Base-by-base conservation (phyloP, 2,113 vertebrate genomes). In the Siniperca chuatsi region DNA sequence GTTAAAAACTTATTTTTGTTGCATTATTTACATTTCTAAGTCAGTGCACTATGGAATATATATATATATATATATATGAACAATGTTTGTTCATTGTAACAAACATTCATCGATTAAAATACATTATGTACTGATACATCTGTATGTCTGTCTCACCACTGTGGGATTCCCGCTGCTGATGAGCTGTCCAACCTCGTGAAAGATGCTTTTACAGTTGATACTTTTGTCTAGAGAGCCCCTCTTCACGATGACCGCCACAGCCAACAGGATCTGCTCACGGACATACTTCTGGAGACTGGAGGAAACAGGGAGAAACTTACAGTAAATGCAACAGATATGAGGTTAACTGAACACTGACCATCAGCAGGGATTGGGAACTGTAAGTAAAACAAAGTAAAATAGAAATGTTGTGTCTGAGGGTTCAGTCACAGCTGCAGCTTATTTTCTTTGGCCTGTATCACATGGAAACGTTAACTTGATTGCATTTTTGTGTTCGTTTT, bases 221-320 rank as follows among this genome's bases (percentile, higher is more conserved):
- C 98, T 98, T 94, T 99, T 99, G 95, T 99, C 98, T 78, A 99
- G 93, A 48, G 98, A 98, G 90, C 98, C 98, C 81, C 98, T 93
- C 94, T 99, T 99, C 91, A 99, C 98, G 90, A 99, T 98, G 84
- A 99, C 98, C 0, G 98, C 98, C 92, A 99, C 98, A 0, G 98
- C 98, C 94, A 99, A 93, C 3, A 99, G 95, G 94, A 99, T 99
- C 97, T 99, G 98, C 95, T 99, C 98, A 80, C 98, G 97, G 65
- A 99, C 98, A 0, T 99, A 99, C 85, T 99, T 99, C 93, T 99
- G 98, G 84, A 99, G 96, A 92, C 98, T 99, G 94, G 48, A 68
- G 33, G 37, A 37, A 64, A 83, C 40, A 42, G 7, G 12, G 29
- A 68, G 72, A 25, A 68, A 71, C 42, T 29, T 21, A 68, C 11